These are phyloP conservation scores for Temnopleurus reevesii DNA, from an alignment of 53 echinoderm and acorn worm genomes.

Conservation along the genomic window DNA sequence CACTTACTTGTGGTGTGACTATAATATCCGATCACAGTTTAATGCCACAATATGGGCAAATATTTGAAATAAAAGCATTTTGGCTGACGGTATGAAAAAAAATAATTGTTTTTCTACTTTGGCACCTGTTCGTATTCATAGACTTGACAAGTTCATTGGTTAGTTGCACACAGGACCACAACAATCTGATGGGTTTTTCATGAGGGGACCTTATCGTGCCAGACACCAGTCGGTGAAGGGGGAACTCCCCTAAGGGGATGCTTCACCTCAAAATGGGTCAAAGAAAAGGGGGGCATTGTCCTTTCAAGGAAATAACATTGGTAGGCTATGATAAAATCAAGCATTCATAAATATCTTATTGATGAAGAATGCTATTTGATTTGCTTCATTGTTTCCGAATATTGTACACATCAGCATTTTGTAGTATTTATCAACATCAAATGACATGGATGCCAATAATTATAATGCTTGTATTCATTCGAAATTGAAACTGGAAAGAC, in stretches of 20 bases:
- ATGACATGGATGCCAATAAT: too few relatives aligned
- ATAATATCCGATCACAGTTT: neutral
- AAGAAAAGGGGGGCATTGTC: neutral
- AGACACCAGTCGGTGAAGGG: conserved; percentile 6
- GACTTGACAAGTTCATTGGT: neutral
- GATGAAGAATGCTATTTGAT: too few relatives aligned
- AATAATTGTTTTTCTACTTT: neutral
- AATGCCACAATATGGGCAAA: neutral
- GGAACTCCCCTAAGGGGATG: neutral
- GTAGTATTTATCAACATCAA: too few relatives aligned
- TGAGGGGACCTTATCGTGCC: neutral
- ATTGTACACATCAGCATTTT: too few relatives aligned
- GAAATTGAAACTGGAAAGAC: too few relatives aligned
- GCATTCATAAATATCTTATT: too few relatives aligned
- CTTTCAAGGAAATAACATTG: conserved; percentile 21
- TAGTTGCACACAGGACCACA: neutral
- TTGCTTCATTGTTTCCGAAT: too few relatives aligned
- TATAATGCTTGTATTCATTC: too few relatives aligned
- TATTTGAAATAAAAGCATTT: neutral
- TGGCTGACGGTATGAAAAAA: neutral
- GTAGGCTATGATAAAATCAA: neutral
- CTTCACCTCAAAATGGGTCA: neutral
- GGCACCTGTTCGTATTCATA: conserved; percentile 26
- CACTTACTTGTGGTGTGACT: neutral
- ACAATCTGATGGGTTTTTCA: neutral